phyloP scores from a whole-genome alignment of 2,888 invertebrate genomes.

The Cantharis rufa region DNA sequence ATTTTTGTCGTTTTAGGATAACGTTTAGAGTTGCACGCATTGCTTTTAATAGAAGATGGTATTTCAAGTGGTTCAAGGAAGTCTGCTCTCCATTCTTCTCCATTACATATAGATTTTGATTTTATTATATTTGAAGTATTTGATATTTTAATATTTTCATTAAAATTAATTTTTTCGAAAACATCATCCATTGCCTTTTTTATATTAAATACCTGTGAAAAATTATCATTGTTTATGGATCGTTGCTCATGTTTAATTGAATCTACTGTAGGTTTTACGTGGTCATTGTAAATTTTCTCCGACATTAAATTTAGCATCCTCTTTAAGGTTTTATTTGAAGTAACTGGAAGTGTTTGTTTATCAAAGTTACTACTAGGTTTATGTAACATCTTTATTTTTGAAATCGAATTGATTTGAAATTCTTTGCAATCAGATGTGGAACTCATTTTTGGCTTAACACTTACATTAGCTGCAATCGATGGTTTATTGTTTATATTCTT shows the following conservation, averaged over 20 bases:
- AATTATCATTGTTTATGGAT: conserved; percentile 2
- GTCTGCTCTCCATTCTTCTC: not conserved
- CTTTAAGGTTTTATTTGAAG: conserved; percentile 21
- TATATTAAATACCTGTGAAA: conserved; percentile 8
- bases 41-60: not conserved
- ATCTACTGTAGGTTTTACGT: conserved; percentile 10
- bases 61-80: conserved; percentile 4
- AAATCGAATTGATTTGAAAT: not conserved
- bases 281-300: conserved; percentile 31
- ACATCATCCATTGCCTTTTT: conserved; percentile 28
- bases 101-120: not conserved
- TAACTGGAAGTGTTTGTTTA: not conserved
- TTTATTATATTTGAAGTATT: not conserved
- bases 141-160: not conserved
- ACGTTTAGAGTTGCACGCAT: not conserved
- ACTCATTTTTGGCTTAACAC: not conserved
- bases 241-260: conserved; percentile 11
- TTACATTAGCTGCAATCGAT: not conserved
- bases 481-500: not conserved
- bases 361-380: not conserved
- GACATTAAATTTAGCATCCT: conserved; percentile 33
- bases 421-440: not conserved
- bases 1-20: not conserved
- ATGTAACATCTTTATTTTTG: not conserved
- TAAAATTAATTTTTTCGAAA: conserved; percentile 27